Percentiles rank a stretch among this genome's conserved stretches.
Evolutionary conservation across 1,140 invertebrate species (phyloP).

Genomic region (Aphaenogaster rudis): DNA sequence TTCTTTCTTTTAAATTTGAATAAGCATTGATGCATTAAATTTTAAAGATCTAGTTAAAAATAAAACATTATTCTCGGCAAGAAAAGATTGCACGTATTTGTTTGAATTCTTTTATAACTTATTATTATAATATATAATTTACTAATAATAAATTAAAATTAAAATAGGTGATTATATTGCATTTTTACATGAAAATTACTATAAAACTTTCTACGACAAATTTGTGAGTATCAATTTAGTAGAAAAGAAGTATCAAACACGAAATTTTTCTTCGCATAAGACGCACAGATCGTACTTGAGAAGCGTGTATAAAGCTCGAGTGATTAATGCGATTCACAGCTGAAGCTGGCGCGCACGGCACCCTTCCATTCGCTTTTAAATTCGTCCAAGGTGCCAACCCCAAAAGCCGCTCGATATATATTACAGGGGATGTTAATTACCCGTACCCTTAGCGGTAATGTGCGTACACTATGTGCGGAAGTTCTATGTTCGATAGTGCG

Average conservation of each 20-base stretch:
- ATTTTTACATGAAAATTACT: neutral
- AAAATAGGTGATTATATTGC: neutral
- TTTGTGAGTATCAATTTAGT: slow-evolving; percentile 14
- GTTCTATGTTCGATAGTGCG: slow-evolving; percentile 14
- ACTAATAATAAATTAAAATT: neutral
- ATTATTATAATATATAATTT: neutral
- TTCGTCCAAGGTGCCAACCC: slow-evolving; percentile 79
- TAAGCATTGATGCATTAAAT: neutral
- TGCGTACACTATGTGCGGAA: slow-evolving; percentile 27
- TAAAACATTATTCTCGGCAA: neutral
- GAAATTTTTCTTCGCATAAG: slow-evolving; percentile 39
- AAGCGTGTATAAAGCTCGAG: slow-evolving; percentile 67
- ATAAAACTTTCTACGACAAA: neutral
- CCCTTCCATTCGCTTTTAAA: slow-evolving; percentile 76
- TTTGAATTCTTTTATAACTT: neutral
- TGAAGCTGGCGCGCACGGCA: slow-evolving; percentile 81
- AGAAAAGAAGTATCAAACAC: neutral
- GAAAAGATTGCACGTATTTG: neutral
- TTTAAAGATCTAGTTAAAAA: neutral
- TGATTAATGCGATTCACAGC: slow-evolving; percentile 86
- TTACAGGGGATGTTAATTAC: slow-evolving; percentile 84
- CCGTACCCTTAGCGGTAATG: slow-evolving; percentile 64
- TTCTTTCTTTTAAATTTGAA: slow-evolving; percentile 6
- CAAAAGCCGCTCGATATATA: slow-evolving; percentile 82
- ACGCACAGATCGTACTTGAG: slow-evolving; percentile 8